Percentiles rank a stretch among this genome's conserved stretches.
These are phyloP conservation scores for Sebastes fasciatus DNA, from an alignment of 2,113 vertebrate species.

Conservation along the genomic window DNA sequence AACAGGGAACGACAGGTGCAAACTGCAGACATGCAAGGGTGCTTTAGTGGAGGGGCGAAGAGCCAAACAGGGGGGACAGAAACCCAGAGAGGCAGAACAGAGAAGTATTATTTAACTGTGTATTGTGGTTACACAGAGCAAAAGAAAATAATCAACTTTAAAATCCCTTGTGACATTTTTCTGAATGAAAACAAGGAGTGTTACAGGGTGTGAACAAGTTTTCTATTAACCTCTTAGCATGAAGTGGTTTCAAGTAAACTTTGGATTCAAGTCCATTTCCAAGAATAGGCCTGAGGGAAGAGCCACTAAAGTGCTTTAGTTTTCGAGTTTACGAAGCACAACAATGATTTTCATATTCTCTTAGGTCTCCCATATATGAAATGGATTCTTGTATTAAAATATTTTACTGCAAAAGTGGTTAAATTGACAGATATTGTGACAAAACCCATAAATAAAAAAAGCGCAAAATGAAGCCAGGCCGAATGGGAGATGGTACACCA, in stretches of 20 bases:
- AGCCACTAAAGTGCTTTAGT: no score
- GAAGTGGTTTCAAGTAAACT: neutral
- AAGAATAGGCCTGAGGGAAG: no score
- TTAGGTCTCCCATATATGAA: no score
- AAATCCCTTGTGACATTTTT: conserved; percentile 1
- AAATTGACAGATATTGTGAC: no score
- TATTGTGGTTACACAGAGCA: neutral
- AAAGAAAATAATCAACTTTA: neutral
- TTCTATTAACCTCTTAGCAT: neutral
- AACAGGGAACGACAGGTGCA: conserved; percentile 43
- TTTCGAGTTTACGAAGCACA: no score
- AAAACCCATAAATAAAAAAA: no score
- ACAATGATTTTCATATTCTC: no score
- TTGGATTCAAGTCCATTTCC: neutral
- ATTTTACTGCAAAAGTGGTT: no score
- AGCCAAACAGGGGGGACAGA: neutral
- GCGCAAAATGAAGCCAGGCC: no score
- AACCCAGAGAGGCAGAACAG: conserved; percentile 11
- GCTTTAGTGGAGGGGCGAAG: neutral
- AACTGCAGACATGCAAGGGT: conserved; percentile 23
- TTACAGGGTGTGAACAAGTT: neutral
- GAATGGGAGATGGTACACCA: no score
- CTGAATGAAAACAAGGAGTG: neutral
- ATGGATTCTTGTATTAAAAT: no score
- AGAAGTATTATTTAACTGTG: neutral